phyloP scores from a whole-genome alignment of 2,888 invertebrate genomes.

The Chaitophorus viminalis region DNA sequence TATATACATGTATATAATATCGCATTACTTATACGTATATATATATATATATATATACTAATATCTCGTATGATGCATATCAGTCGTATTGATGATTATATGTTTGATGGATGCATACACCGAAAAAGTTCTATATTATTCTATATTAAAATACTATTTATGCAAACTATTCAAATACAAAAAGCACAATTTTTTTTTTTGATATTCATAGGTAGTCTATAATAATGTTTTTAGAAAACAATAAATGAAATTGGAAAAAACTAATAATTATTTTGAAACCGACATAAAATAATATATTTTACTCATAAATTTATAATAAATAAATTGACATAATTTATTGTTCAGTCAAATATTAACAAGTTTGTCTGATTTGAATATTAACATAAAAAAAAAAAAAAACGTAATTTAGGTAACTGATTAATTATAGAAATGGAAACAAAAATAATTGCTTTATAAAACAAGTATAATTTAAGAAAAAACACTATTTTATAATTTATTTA shows the following conservation, averaged over 20 bases:
- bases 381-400: neutral
- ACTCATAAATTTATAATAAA: slow-evolving; percentile 35
- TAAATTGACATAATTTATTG: slow-evolving; percentile 41
- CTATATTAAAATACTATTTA: too few relatives aligned
- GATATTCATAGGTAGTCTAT: too few relatives aligned
- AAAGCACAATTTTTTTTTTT: too few relatives aligned
- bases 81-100: too few relatives aligned
- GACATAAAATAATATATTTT: slow-evolving; percentile 24
- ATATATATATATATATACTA: too few relatives aligned
- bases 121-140: too few relatives aligned
- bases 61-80: too few relatives aligned
- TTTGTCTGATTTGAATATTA: neutral
- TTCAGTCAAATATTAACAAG: slow-evolving; percentile 7
- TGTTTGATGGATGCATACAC: too few relatives aligned
- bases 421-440: neutral
- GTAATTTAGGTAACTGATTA: slow-evolving; percentile 6
- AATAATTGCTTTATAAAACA: neutral
- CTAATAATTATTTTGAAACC: neutral
- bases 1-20: too few relatives aligned
- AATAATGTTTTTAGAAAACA: neutral
- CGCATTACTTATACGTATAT: too few relatives aligned
- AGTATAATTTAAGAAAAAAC: slow-evolving; percentile 5
- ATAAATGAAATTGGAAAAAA: neutral
- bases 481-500: slow-evolving; percentile 24
- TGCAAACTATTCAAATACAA: too few relatives aligned